These are phyloP conservation scores for Dicrurus megarhynchus DNA, from an alignment of 2,113 vertebrate genomes.

Conservation along the genomic window DNA sequence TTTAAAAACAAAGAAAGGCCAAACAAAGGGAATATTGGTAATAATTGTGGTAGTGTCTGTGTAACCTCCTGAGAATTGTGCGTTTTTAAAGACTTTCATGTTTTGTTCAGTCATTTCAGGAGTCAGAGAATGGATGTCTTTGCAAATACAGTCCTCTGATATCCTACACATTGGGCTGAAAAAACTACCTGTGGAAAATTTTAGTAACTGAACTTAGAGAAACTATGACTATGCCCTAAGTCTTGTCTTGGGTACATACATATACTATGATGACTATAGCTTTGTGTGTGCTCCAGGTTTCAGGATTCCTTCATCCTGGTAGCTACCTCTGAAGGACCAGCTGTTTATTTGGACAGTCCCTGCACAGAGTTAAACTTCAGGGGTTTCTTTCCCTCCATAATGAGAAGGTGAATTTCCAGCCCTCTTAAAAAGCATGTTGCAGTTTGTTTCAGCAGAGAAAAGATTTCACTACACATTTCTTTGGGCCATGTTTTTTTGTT, in stretches of 20 bases:
- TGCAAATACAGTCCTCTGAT: neutral
- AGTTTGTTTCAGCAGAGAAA: neutral
- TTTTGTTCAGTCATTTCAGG: neutral
- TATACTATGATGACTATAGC: accelerated
- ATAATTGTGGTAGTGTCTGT: neutral
- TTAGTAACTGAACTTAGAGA: neutral
- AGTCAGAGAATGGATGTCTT: neutral
- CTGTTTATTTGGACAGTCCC: neutral
- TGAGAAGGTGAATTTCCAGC: neutral
- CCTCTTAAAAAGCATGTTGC: neutral
- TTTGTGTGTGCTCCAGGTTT: neutral
- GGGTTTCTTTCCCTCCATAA: neutral
- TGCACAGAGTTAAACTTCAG: neutral
- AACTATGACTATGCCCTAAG: neutral
- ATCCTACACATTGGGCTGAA: neutral
- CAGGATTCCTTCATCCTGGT: neutral
- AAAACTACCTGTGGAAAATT: neutral
- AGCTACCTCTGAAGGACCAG: accelerated
- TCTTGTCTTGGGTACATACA: neutral
- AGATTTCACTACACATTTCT: neutral
- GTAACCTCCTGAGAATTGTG: neutral
- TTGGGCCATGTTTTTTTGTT: neutral
- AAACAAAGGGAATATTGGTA: neutral
- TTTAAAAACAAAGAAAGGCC: neutral
- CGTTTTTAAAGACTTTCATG: neutral